Evolutionary conservation across 2,888 invertebrate genomes (phyloP), one percentile per base, ranked within the genome.

Genomic region (Agrochola lychnidis): DNA sequence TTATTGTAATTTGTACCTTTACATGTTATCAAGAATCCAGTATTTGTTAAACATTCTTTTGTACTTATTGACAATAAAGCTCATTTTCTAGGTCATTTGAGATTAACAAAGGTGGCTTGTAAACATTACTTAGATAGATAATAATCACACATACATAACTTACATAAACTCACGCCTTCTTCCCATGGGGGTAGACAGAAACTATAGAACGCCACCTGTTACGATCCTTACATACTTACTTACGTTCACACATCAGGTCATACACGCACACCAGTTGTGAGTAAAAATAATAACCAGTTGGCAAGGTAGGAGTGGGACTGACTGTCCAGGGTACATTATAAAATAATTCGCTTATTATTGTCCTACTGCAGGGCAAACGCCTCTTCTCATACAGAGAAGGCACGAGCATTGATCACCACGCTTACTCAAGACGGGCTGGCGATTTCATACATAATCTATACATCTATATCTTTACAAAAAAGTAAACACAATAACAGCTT

Each of bases 51-150:
- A 56, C 30, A 56, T 70, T 74, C 73, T 70, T 80, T 76, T 77
- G 45, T 76, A 51, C 51, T 22, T 51, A 36, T 22, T 62, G 69
- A 74, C 61, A 64, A 71, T 71, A 74, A 64, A 53, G 30, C 56
- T 48, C 16, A 59, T 81, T 77, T 77, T 81, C 66, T 83, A 85
- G 85, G 85, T 82, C 82, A 83, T 19, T 78, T 42, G 59, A 72
- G 73, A 72, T 66, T 77, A n/a, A 76, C 56, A 82, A 80, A 62
- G 9, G 61, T 61, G 7, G 45, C 42, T 53, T 61, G 61, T 69
- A 22, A 12, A 69, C 45, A 72, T 45, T 45, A 36, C 14, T 40
- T 5, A n/a, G 53, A 42, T 66, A 36, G 77, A 67, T 64, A 69
- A 25, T 19, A 40, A 48, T 16, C n/a, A 45, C n/a, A 36, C 22